Evolutionary conservation across 92 coral and sea anemone species (phyloP).

Genomic region (Phenganax marumi): DNA sequence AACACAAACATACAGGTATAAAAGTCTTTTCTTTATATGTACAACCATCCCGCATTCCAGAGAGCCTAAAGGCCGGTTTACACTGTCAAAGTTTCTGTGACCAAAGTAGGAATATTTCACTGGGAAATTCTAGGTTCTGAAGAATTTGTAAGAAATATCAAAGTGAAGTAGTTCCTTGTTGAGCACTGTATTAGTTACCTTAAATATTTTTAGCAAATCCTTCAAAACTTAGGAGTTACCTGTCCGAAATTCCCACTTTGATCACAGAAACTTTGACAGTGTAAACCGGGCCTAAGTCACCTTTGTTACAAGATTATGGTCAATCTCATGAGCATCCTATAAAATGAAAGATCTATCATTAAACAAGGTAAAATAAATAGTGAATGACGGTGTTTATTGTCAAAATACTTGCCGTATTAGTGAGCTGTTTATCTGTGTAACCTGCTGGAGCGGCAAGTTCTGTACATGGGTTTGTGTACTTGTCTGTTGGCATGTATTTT

Average conservation of each 20-base stretch:
- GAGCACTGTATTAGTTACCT: no score
- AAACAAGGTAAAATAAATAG: background rate
- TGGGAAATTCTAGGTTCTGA: no score
- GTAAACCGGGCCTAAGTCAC: slow-evolving; percentile 52
- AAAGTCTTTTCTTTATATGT: background rate
- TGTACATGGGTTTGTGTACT: slow-evolving; percentile 56
- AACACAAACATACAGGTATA: background rate
- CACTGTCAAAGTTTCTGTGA: no score
- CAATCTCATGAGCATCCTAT: slow-evolving; percentile 85
- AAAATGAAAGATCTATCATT: slow-evolving; percentile 6
- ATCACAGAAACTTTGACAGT: no score
- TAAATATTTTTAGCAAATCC: no score
- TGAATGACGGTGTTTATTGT: background rate
- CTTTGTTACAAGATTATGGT: slow-evolving; percentile 90
- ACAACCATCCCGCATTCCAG: background rate
- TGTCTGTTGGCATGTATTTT: slow-evolving; percentile 63
- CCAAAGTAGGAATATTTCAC: no score
- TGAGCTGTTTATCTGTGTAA: slow-evolving; percentile 73
- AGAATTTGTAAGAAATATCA: no score
- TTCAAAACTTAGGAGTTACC: no score
- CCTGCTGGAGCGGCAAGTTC: slow-evolving; percentile 86
- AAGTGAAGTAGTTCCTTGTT: no score
- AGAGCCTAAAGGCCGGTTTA: no score
- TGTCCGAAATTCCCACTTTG: no score
- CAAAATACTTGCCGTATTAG: slow-evolving; percentile 63